A percentile compares a stretch with the other conserved stretches of the same genome.
Evolutionary conservation across 2,888 invertebrate species (phyloP).

Genomic region (Andrena bicolor): DNA sequence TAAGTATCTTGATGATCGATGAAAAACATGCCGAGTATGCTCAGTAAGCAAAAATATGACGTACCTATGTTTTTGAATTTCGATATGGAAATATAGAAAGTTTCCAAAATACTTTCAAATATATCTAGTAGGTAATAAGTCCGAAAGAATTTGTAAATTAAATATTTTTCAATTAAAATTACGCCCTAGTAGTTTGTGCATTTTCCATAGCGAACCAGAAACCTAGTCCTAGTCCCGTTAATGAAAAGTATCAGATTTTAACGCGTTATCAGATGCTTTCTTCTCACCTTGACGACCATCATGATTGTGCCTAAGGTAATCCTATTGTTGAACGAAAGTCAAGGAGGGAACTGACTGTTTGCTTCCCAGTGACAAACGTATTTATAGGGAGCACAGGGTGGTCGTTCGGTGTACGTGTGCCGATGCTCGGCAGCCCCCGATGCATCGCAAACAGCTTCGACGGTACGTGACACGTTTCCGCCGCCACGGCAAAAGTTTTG

Average conservation of each 20-base stretch:
- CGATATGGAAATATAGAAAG: neutral
- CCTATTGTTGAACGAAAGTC: slow-evolving; percentile 46
- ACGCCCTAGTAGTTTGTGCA: neutral
- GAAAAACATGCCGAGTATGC: too few species aligned
- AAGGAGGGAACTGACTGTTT: slow-evolving; percentile 76
- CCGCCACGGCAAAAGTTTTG: slow-evolving; percentile 76
- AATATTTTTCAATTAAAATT: neutral
- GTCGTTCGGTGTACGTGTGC: slow-evolving; percentile 43
- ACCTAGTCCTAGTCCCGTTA: neutral
- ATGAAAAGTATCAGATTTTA: neutral
- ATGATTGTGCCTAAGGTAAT: slow-evolving; percentile 23
- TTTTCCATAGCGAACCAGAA: neutral
- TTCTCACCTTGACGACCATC: slow-evolving; percentile 71
- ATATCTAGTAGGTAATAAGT: neutral
- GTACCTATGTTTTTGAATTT: too few species aligned
- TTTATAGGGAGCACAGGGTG: slow-evolving; percentile 78
- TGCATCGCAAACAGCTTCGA: slow-evolving; percentile 73
- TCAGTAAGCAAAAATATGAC: too few species aligned
- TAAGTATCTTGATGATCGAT: too few species aligned
- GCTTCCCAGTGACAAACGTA: slow-evolving; percentile 73
- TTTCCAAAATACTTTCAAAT: neutral
- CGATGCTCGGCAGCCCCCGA: slow-evolving; percentile 69
- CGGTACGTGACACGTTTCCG: slow-evolving; percentile 70
- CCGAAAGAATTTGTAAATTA: neutral
- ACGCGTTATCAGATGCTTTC: neutral